Evolutionary conservation across 2,113 vertebrate species (phyloP).

Genomic region (Fulmarus glacialis): DNA sequence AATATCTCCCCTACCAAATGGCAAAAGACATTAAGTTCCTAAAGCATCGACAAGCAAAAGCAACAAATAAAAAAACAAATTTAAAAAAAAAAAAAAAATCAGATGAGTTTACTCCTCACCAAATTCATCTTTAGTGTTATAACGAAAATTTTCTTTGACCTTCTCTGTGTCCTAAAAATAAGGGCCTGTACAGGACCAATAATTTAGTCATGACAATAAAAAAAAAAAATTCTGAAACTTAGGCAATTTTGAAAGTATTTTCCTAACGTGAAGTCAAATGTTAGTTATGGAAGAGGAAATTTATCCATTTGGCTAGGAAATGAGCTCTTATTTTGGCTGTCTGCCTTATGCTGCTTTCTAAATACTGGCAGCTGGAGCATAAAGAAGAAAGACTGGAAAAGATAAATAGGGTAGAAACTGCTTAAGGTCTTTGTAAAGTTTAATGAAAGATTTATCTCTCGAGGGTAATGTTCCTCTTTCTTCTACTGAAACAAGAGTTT

Average conservation of each 20-base stretch:
- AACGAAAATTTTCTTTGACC: background rate
- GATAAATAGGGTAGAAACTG: constrained; percentile 67
- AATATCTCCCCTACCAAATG: background rate
- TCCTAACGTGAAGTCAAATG: background rate
- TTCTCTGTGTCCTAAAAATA: background rate
- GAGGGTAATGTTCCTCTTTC: constrained; percentile 71
- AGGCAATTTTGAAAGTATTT: background rate
- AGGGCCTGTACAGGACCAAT: background rate
- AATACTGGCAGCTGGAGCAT: constrained; percentile 32
- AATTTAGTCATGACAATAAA: background rate
- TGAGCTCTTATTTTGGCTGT: background rate
- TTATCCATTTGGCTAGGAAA: background rate
- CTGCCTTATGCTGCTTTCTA: constrained; percentile 49
- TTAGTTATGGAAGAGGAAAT: background rate
- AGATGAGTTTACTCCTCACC: background rate
- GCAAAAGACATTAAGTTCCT: background rate
- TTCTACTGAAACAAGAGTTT: constrained; percentile 67
- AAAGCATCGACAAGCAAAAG: background rate
- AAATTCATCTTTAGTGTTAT: background rate
- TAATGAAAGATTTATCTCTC: constrained; percentile 79
- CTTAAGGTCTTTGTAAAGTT: constrained; percentile 74
- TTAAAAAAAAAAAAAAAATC: background rate
- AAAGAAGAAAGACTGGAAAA: constrained; percentile 14
- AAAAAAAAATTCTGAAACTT: background rate
- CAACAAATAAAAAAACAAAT: background rate